Conservation (phyloP, 2,797 vertebrate species). For the Remorina albescens region DNA sequence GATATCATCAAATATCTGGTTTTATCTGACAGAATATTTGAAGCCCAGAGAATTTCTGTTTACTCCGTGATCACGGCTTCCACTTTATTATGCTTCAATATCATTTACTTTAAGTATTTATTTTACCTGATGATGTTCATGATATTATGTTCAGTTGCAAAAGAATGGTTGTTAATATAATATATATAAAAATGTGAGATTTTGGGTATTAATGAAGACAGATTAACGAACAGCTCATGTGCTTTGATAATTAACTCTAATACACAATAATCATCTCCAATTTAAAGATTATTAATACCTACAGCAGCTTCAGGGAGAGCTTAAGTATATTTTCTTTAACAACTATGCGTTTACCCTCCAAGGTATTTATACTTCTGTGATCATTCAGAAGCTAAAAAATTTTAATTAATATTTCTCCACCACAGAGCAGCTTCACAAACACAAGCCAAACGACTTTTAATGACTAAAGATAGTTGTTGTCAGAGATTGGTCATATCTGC, state of each 20-base stretch:
- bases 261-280: too few species aligned
- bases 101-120: too few species aligned
- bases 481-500: not conserved
- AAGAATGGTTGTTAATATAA: too few species aligned
- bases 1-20: not conserved
- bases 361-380: not conserved
- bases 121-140: not conserved
- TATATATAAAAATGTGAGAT: not conserved
- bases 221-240: not conserved
- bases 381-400: not conserved
- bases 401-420: too few species aligned
- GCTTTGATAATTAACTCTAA: not conserved
- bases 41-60: too few species aligned
- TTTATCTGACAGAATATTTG: not conserved
- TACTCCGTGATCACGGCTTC: too few species aligned
- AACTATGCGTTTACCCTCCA: not conserved
- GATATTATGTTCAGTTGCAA: not conserved
- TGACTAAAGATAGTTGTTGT: not conserved
- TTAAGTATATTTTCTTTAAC: not conserved
- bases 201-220: not conserved
- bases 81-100: too few species aligned
- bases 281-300: not conserved
- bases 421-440: too few species aligned
- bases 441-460: constrained; percentile 1
- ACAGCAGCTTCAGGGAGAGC: not conserved